These are phyloP conservation scores for Ctenicera cuprea DNA, from an alignment of 2,888 invertebrate genomes.

Conservation along the genomic window DNA sequence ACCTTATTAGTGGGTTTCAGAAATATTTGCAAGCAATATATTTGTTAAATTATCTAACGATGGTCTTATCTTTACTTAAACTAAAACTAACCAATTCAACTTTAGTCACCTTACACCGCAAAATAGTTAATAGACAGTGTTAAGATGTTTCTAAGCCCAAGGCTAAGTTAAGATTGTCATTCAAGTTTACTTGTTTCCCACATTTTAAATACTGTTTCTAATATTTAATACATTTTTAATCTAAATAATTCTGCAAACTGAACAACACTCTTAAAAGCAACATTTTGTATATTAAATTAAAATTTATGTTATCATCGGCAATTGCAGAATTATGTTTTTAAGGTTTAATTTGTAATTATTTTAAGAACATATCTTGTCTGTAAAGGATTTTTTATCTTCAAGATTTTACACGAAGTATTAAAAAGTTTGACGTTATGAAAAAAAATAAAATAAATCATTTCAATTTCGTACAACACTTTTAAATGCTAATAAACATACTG, in stretches of 20 bases:
- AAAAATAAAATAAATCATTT: too few relatives aligned
- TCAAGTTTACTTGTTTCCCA: constrained; percentile 52
- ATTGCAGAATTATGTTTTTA: constrained; percentile 5
- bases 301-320: not conserved
- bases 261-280: not conserved
- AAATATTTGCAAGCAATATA: constrained; percentile 23
- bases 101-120: constrained; percentile 19
- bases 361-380: not conserved
- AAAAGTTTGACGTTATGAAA: too few relatives aligned
- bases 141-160: constrained; percentile 54
- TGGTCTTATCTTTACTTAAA: constrained; percentile 36
- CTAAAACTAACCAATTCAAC: constrained; percentile 30
- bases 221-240: constrained; percentile 27
- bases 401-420: too few relatives aligned
- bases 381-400: too few relatives aligned
- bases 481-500: too few relatives aligned
- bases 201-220: constrained; percentile 34
- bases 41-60: constrained; percentile 29
- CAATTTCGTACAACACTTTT: too few relatives aligned
- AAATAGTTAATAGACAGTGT: constrained; percentile 30
- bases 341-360: constrained; percentile 9
- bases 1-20: constrained; percentile 3
- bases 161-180: constrained; percentile 61
- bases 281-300: not conserved
- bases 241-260: constrained; percentile 1